Percentiles rank a stretch among this genome's conserved stretches.
Evolutionary conservation across 1,140 invertebrate genomes (phyloP).

Genomic region (Magallana ariakensis): DNA sequence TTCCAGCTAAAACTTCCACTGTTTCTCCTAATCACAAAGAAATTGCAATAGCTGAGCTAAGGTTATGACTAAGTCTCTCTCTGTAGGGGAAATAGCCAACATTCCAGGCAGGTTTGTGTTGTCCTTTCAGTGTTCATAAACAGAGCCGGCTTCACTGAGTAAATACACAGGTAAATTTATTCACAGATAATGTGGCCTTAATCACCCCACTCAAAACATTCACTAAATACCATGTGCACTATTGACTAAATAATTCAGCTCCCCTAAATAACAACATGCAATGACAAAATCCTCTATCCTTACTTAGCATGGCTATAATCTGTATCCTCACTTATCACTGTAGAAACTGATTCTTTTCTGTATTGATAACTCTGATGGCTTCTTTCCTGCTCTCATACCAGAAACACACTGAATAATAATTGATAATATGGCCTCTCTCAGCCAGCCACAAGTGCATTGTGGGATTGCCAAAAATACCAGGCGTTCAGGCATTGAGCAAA

Average conservation of each 20-base stretch:
- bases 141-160: not conserved
- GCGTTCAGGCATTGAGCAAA: slow-evolving; percentile 27
- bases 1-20: not conserved
- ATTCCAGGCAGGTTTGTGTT: not conserved
- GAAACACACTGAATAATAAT: not conserved
- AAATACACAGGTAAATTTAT: slow-evolving; percentile 27
- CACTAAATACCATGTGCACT: not conserved
- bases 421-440: slow-evolving; percentile 25
- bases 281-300: not conserved
- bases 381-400: slow-evolving; percentile 12
- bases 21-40: slow-evolving; percentile 13
- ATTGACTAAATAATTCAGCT: too few species aligned
- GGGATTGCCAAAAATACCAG: slow-evolving; percentile 47
- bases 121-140: not conserved
- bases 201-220: not conserved
- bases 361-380: not conserved
- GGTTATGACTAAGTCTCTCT: not conserved
- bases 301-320: slow-evolving; percentile 4
- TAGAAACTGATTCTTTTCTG: not conserved
- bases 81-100: not conserved
- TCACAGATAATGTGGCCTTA: not conserved
- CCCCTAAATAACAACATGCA: too few species aligned
- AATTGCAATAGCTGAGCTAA: not conserved
- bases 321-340: not conserved
- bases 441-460: slow-evolving; percentile 36